phyloP scores from a whole-genome alignment of 1,140 invertebrate genomes.

The Drosophila willistoni region DNA sequence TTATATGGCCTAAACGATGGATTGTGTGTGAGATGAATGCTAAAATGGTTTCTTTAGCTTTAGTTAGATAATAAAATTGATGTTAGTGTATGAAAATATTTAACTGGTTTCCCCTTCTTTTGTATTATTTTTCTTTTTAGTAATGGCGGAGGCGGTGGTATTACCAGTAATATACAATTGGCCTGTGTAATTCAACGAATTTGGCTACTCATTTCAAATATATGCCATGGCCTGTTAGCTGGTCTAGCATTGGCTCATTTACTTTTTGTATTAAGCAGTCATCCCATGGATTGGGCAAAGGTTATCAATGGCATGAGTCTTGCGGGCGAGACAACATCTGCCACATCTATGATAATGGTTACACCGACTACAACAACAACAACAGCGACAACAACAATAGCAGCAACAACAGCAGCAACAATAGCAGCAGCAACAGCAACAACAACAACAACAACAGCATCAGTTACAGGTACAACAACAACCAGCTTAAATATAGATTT shows the following conservation, averaged over 20 bases:
- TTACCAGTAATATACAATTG: conserved; percentile 74
- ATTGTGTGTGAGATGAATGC: not conserved
- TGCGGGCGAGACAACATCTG: conserved; percentile 69
- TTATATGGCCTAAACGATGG: not conserved
- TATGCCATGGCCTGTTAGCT: conserved; percentile 82
- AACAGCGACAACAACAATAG: conserved; percentile 12
- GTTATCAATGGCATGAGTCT: conserved; percentile 75
- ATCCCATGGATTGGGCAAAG: conserved; percentile 80
- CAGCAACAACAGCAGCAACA: not conserved
- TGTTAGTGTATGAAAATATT: not conserved
- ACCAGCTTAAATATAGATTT: conserved; percentile 3
- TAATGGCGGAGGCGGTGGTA: conserved; percentile 63
- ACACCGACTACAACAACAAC: conserved; percentile 20
- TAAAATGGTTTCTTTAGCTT: not conserved
- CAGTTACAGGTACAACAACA: too few species aligned
- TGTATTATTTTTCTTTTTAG: not conserved
- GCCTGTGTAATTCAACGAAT: conserved; percentile 82
- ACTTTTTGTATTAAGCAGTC: conserved; percentile 78
- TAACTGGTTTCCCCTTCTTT: not conserved
- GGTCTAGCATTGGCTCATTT: conserved; percentile 82
- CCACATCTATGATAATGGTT: conserved; percentile 21
- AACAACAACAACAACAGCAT: not conserved
- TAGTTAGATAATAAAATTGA: too few species aligned
- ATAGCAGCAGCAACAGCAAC: too few species aligned
- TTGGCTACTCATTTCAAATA: conserved; percentile 82